Evolutionary conservation across 2,113 vertebrate species (phyloP).

Genomic region (Egretta garzetta): DNA sequence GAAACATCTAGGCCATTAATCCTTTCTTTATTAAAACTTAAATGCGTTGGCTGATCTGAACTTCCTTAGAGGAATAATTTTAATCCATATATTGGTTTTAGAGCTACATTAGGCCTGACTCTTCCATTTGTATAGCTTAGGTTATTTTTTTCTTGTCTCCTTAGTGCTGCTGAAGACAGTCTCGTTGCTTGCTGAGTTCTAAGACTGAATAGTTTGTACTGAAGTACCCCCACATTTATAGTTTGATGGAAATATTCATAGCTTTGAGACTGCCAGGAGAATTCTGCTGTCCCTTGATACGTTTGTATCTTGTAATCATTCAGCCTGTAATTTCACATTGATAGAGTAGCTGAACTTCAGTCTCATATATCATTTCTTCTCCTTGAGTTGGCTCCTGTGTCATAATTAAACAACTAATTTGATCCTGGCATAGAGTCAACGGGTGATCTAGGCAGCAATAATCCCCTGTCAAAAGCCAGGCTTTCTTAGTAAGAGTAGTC

Average conservation of each 20-base stretch:
- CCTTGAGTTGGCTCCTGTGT: neutral
- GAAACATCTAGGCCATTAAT: neutral
- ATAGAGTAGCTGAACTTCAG: neutral
- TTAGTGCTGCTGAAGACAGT: neutral
- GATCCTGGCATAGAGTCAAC: neutral
- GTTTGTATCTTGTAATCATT: neutral
- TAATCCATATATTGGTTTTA: neutral
- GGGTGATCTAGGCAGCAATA: neutral
- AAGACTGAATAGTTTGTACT: neutral
- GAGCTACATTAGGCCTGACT: neutral
- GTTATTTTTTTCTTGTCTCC: neutral
- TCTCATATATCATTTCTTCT: neutral
- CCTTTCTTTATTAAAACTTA: neutral
- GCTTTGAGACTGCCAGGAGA: neutral
- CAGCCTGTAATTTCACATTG: neutral
- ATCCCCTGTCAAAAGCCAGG: neutral
- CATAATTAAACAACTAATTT: neutral
- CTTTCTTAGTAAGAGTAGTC: neutral
- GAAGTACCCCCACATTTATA: accelerated
- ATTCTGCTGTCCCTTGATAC: neutral
- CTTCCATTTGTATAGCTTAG: neutral
- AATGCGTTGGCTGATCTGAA: neutral
- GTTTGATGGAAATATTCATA: neutral
- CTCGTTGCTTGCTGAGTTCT: neutral
- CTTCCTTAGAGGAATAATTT: neutral